Evolutionary conservation across 2,888 invertebrate species (phyloP), one percentile per base, ranked within the genome.

Genomic region (Serrognathus titanus): DNA sequence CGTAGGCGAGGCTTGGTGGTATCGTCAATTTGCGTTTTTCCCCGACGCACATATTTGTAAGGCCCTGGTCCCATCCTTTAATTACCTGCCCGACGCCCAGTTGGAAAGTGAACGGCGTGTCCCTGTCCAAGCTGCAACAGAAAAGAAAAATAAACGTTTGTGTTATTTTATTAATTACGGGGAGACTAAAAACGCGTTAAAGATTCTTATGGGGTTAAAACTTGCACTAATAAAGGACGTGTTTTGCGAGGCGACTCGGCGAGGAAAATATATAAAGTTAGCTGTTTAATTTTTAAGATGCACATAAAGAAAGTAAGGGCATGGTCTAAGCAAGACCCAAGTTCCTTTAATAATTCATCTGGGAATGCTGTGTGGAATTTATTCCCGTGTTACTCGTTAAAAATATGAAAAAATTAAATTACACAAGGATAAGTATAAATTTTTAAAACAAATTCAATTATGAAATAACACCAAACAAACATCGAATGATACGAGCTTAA

Each of bases 61-160:
- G 82, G 43, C 97, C 97, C 76, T 94, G 89, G 76, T 97, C 97
- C 97, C 97, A 97, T 51, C 95, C 96, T 77, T 94, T 93, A 81
- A 97, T 96, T 67, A 97, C 96, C 80, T 96, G 95, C 47, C 94
- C 95, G n/a, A 92, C 89, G 39, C 96, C 96, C 62, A 97, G 80
- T 81, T 94, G 92, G 86, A 97, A 97, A 62, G 90, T 88, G 82
- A 97, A 97, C 6, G 96, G 95, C 76, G 94, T 90, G 69, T 92
- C 90, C 68, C 95, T 86, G 75, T 95, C 94, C 71, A 88, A 85
- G 75, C 95, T 96, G 86, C 10, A 89, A 89, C 68, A 79, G 77
- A 66, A 61, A 31, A 31, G 24, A 4, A 31, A 31, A 31, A 31
- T 7, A 3, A 31, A 31, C n/a, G n/a, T n/a, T n/a, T n/a, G n/a